Percentiles rank a stretch among this genome's conserved stretches.
Evolutionary conservation across 2,888 invertebrate species (phyloP).

Genomic region (Athalia cordata): DNA sequence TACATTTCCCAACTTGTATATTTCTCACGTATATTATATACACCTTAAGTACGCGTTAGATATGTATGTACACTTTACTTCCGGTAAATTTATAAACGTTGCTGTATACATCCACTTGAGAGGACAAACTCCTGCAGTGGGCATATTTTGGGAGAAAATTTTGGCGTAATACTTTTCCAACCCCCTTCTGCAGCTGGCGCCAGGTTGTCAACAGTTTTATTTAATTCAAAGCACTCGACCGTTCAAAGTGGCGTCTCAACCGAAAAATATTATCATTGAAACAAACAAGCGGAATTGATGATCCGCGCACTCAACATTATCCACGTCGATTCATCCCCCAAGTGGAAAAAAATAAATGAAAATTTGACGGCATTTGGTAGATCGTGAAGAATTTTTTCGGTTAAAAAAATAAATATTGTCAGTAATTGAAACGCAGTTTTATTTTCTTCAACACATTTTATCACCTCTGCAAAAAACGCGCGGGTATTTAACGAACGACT

Average conservation of each 20-base stretch:
- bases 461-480: no score
- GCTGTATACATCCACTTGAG: background rate
- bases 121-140: no score
- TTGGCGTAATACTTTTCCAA: background rate
- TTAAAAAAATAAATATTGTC: no score
- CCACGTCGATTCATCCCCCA: background rate
- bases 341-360: background rate
- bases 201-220: conserved; percentile 29
- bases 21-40: no score
- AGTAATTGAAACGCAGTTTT: no score
- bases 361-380: background rate
- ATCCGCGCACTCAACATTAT: background rate
- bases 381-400: no score
- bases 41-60: no score
- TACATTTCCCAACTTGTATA: no score
- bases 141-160: no score
- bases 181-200: background rate
- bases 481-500: no score
- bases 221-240: background rate
- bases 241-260: conserved; percentile 14
- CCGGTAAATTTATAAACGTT: conserved; percentile 22
- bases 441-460: no score
- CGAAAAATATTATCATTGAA: conserved; percentile 24
- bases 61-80: background rate
- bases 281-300: conserved; percentile 26